Evolutionary conservation across 1,140 invertebrate genomes (phyloP).

Genomic region (Musca domestica): DNA sequence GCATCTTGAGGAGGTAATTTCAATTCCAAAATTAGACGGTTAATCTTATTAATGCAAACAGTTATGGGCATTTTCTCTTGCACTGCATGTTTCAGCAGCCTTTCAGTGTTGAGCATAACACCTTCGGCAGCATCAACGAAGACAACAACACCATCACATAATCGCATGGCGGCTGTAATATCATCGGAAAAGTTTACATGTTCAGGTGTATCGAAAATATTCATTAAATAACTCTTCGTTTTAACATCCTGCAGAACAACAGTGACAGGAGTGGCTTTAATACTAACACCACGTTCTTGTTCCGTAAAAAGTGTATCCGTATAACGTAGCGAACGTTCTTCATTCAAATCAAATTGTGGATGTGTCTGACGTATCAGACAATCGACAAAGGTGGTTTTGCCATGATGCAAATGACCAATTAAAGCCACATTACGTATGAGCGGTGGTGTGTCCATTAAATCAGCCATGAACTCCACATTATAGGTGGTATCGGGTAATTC

Average conservation of each 20-base stretch:
- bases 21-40: slow-evolving; percentile 92
- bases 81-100: slow-evolving; percentile 93
- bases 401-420: slow-evolving; percentile 97
- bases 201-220: slow-evolving; percentile 98
- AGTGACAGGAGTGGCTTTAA: slow-evolving; percentile 94
- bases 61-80: slow-evolving; percentile 92
- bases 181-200: slow-evolving; percentile 99
- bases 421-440: slow-evolving; percentile 95
- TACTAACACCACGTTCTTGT: slow-evolving; percentile 95
- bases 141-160: slow-evolving; percentile 95
- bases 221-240: slow-evolving; percentile 92
- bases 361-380: slow-evolving; percentile 97
- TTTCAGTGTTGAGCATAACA: slow-evolving; percentile 97
- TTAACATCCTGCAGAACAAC: slow-evolving; percentile 91
- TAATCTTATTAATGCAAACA: slow-evolving; percentile 98
- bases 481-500: slow-evolving; percentile 92
- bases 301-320: slow-evolving; percentile 98
- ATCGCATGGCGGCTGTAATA: slow-evolving; percentile 92
- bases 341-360: slow-evolving; percentile 75
- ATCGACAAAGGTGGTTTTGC: slow-evolving; percentile 98
- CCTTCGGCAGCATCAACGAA: slow-evolving; percentile 99
- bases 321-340: slow-evolving; percentile 82
- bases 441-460: slow-evolving; percentile 95
- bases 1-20: slow-evolving; percentile 98
- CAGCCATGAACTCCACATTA: slow-evolving; percentile 93